Percentiles rank a stretch among this genome's conserved stretches.
These are phyloP conservation scores for Percopsis omiscomaycus DNA, from an alignment of 2,797 vertebrate genomes.

Conservation along the genomic window DNA sequence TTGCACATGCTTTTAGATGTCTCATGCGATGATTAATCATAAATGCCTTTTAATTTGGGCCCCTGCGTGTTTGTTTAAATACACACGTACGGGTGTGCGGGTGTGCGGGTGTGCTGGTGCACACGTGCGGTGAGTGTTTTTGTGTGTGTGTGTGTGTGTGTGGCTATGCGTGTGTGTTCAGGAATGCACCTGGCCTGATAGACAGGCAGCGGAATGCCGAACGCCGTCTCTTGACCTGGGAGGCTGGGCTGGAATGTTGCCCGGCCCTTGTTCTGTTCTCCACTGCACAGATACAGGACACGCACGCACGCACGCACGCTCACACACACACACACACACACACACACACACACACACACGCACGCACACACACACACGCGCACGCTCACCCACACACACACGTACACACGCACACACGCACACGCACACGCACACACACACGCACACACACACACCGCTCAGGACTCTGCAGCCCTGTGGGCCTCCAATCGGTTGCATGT, in stretches of 20 bases:
- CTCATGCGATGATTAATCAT: not conserved
- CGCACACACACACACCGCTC: slow-evolving; percentile 1
- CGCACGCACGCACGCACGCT: slow-evolving; percentile 40
- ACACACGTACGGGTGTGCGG: not conserved
- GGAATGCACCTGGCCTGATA: slow-evolving; percentile 80
- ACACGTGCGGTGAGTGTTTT: slow-evolving; percentile 14
- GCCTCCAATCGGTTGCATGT: slow-evolving; percentile 8
- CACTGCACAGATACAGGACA: slow-evolving; percentile 37
- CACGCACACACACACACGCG: slow-evolving; percentile 16
- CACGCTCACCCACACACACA: slow-evolving; percentile 6
- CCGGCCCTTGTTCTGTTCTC: slow-evolving; percentile 73
- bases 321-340: slow-evolving; percentile 41
- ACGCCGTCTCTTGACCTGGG: slow-evolving; percentile 73
- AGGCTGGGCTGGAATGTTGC: slow-evolving; percentile 79
- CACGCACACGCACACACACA: slow-evolving; percentile 8
- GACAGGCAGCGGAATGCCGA: slow-evolving; percentile 77
- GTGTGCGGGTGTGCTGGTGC: slow-evolving; percentile 7
- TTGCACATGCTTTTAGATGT: not conserved
- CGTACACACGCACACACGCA: not conserved
- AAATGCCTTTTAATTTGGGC: not conserved
- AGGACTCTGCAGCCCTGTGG: not conserved
- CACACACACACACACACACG: slow-evolving; percentile 29
- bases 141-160: slow-evolving; percentile 24
- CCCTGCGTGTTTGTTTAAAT: slow-evolving; percentile 2
- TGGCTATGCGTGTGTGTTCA: slow-evolving; percentile 48